Base-by-base conservation (phyloP, 2,888 invertebrate genomes). In the Sacculina carcini region DNA sequence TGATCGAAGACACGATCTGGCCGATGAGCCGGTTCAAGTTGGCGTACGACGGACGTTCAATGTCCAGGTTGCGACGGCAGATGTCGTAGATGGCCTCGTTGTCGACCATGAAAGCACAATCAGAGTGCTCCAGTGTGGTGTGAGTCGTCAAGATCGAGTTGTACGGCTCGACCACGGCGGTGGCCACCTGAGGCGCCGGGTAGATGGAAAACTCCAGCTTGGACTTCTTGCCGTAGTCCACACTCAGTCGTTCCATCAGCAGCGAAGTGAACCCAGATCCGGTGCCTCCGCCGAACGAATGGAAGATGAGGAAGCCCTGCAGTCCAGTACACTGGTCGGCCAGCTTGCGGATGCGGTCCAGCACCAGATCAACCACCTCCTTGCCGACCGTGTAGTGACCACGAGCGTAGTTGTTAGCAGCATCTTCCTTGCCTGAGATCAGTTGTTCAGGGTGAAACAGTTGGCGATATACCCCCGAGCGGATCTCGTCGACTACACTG, bases 131-230 rank as follows among this genome's bases (percentile, higher is more conserved):
- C 54, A 71, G 60, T 5, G 69, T 69, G 52, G 90, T 92, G 71
- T 92, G 92, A 55, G 92, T 92, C 63, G 89, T 90, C 62, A 92
- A 71, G 64, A 92, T 87, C 1, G 90, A 87, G 71, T 92, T 92
- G 78, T 92, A 92, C 0, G 81, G 79, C 61, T 81, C 81, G 1
- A 81, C 79, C 54, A 79, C 75, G 10, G 79, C 70, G 0, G 79
- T 76, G 0, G 80, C 79, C 40, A 66, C 74, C 65, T 71, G 76
- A 9, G 92, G 92, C 39, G 92, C 90, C 53, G 92, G 92, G 69
- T 92, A 92, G 68, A 92, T 86, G 60, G 90, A 84, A 69, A 92
- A 92, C 61, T 87, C 87, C 61, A 90, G 72, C 67, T 89, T 90
- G 56, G 85, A 84, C 71, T 89, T 90, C 73, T 90, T 90, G 61